Base-by-base conservation (phyloP, 2,888 invertebrate species). In the Seira ritae region DNA sequence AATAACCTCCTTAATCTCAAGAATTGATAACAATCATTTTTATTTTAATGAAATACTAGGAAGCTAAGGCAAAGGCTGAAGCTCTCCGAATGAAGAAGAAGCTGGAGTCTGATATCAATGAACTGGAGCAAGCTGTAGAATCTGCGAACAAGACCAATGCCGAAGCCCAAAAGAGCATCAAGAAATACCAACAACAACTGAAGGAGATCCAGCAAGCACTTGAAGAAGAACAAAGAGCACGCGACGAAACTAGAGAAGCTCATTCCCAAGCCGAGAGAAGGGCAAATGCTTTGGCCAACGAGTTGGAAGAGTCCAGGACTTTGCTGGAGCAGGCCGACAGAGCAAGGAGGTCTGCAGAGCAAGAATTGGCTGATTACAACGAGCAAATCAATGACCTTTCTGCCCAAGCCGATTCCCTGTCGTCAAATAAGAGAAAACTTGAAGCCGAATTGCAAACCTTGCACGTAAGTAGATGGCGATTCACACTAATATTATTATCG, bases 71-170 rank as follows among this genome's bases (percentile, higher is more conserved):
- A 84, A 98, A 98, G 93, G 98, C 98, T 94, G 99, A 99, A 94
- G 98, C 98, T 90, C 95, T 99, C 90, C 96, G 98, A 93, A 97
- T 99, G 96, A 99, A 99, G 96, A 99, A 99, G 97, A 99, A 99
- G 94, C 94, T 99, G 91, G 99, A 99, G 93, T 96, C 97, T 90
- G 99, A 99, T 94, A 99, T 99, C 94, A 99, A 98, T 92, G 99
- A 99, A 93, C 94, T 99, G 88, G 99, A 99, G 92, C 98, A 99
- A 90, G 98, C 98, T 91, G 93, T 99, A 91, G 99, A 99, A 93
- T 97, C 97, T 92, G 98, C 99, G 91, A 99, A 99, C 95, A 97
- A 93, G 87, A 88, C 87, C 1, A 91, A 91, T 84, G 92, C 92
- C 68, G 92, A 92, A 85, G 90, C 92, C 37, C 92, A 93, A 89